Base-by-base conservation (phyloP, 2,113 vertebrate species). In the Neotoma lepida region DNA sequence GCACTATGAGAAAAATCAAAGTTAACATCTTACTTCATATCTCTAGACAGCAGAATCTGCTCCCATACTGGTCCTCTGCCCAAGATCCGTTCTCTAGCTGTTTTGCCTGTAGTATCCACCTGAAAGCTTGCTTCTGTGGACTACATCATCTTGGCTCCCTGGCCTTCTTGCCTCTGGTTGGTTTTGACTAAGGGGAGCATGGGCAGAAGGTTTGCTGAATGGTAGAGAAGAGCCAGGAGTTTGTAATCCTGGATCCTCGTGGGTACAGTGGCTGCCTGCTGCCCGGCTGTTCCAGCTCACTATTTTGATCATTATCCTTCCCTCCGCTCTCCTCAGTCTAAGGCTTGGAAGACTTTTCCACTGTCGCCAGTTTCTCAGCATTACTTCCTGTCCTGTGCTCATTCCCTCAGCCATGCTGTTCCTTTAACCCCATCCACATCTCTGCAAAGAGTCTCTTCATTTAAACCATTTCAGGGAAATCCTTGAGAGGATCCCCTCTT, bases 381-480 rank as follows among this genome's bases (percentile, higher is more conserved):
- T 58, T 74, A 20, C 20, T 7, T 51, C 51, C 51, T 51, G 3
- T 77, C 24, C 26, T 0, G 0, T 20, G 35, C 28, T 9, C 26
- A 26, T 46, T 68, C 28, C 28, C 35, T 46, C 20, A 54, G 15
- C 26, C 22, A 33, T 18, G 35, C 44, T 44, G 9, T 58, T 76
- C 26, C 66, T 90, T 80, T 41, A 89, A 58, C 18, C 68, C 46
- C n/a, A 15, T 58, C 54, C 24, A 26, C 2, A 14, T 22, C 68
- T 92, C 61, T 74, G 64, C n/a, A 86, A 82, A 86, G 80, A 33
- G 0, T n/a, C 51, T 61, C 18, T 73, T 84, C 33, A 44, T 78
- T 94, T 92, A 68, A 91, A 93, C 61, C 44, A 90, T 78, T 92
- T 90, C 54, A 66, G 64, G 76, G 73, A 91, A 76, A 66, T 81